A percentile compares a stretch with the other conserved stretches of the same genome.
Conservation (phyloP, 1,140 invertebrate genomes). For the Zaprionus vittiger region DNA sequence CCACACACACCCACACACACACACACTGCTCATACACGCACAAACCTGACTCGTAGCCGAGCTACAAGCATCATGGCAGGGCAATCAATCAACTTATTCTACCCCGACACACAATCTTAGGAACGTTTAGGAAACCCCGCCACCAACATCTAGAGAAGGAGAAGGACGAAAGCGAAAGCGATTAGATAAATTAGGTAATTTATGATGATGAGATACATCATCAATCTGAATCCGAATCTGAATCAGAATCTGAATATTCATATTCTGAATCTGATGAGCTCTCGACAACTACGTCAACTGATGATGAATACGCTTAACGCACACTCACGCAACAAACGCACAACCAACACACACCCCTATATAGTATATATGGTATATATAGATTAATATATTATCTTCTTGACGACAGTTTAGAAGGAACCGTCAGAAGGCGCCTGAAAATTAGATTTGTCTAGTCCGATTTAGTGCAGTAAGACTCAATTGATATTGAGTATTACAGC, state of each 20-base stretch:
- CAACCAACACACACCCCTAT: constrained; percentile 5
- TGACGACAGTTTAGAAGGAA: neutral
- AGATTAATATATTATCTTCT: neutral
- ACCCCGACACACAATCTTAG: neutral
- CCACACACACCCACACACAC: neutral
- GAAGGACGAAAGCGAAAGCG: neutral
- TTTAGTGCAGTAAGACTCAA: neutral
- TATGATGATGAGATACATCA: constrained; percentile 4
- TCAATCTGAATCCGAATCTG: neutral
- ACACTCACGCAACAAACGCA: constrained; percentile 7
- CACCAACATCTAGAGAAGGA: neutral
- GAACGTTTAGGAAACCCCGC: neutral
- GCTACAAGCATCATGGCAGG: constrained; percentile 19
- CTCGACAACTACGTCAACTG: constrained; percentile 25
- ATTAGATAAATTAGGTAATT: neutral
- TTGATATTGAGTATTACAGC: neutral
- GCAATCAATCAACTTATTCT: constrained; percentile 36
- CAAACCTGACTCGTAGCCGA: constrained; percentile 23
- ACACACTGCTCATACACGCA: neutral
- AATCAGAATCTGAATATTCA: neutral
- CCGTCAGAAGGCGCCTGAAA: neutral
- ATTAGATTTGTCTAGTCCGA: constrained; percentile 1
- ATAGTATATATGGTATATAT: constrained; percentile 1
- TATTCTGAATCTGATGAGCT: neutral
- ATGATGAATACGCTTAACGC: constrained; percentile 23